A percentile compares a stretch with the other conserved stretches of the same genome.
Conservation (phyloP, 2,113 vertebrate species). For the Centropristis striata region DNA sequence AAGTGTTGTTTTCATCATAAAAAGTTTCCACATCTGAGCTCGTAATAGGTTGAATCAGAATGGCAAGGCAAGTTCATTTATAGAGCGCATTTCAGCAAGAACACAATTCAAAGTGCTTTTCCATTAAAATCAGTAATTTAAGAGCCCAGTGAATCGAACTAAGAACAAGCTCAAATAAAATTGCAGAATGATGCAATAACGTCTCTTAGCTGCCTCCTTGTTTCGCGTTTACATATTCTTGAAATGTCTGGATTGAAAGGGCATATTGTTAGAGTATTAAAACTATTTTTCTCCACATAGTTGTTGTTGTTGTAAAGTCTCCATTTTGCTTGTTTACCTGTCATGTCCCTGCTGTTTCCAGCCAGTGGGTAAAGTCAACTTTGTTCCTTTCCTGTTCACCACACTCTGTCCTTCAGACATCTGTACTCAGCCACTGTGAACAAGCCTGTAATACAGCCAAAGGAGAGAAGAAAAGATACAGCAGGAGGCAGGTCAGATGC, state of each 20-base stretch:
- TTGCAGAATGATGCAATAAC: not conserved
- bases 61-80: too few relatives aligned
- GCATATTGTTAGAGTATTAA: not conserved
- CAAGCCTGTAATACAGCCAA: slow-evolving; percentile 55
- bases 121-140: too few relatives aligned
- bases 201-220: not conserved
- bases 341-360: slow-evolving; percentile 20
- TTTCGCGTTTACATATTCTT: not conserved
- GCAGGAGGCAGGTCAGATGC: slow-evolving; percentile 77
- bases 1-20: not conserved
- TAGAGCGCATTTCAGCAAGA: too few relatives aligned
- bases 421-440: slow-evolving; percentile 48
- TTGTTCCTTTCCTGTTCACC: slow-evolving; percentile 23
- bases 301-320: not conserved
- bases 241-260: not conserved
- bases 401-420: slow-evolving; percentile 49
- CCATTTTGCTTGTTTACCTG: slow-evolving; percentile 17
- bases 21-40: not conserved
- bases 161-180: too few relatives aligned
- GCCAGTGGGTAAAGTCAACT: slow-evolving; percentile 26
- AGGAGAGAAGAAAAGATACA: slow-evolving; percentile 64
- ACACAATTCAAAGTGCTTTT: too few relatives aligned
- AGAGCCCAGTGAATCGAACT: too few relatives aligned
- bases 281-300: not conserved
- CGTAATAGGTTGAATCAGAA: not conserved